Evolutionary conservation across 2,113 vertebrate species (phyloP).

Genomic region (Mustela lutreola): DNA sequence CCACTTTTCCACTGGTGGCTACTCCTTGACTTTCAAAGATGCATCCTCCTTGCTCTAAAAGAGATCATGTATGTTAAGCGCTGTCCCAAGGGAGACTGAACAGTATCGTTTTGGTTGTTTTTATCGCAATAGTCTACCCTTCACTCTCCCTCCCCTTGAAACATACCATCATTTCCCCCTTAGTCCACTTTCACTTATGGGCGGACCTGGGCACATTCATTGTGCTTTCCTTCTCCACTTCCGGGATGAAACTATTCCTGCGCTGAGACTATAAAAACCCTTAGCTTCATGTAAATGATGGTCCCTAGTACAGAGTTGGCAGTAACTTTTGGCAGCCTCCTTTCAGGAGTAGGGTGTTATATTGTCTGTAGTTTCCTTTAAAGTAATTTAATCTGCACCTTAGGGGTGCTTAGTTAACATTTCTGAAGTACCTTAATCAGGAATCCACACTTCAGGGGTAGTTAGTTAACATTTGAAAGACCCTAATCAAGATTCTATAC

Average conservation of each 20-base stretch:
- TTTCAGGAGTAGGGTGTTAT: constrained; percentile 52
- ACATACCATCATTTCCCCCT: not conserved
- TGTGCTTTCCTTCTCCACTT: not conserved
- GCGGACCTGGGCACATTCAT: not conserved
- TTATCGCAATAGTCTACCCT: not conserved
- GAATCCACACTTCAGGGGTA: constrained; percentile 71
- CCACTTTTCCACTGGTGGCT: not conserved
- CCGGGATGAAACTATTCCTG: not conserved
- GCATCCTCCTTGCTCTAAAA: not conserved
- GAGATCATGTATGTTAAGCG: not conserved
- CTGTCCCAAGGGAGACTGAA: not conserved
- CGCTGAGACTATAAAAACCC: not conserved
- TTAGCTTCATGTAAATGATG: not conserved
- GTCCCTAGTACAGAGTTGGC: not conserved
- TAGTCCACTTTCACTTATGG: not conserved
- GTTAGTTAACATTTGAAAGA: constrained; percentile 83
- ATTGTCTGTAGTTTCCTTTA: constrained; percentile 71
- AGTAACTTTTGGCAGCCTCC: not conserved
- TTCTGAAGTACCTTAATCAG: constrained; percentile 80
- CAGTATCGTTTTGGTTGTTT: not conserved
- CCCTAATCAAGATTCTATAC: constrained; percentile 77
- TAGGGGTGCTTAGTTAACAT: constrained; percentile 75
- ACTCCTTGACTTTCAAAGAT: not conserved
- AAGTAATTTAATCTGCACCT: constrained; percentile 77
- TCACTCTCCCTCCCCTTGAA: not conserved